Base-by-base conservation (phyloP, 2,113 vertebrate species). In the Laterallus jamaicensis region DNA sequence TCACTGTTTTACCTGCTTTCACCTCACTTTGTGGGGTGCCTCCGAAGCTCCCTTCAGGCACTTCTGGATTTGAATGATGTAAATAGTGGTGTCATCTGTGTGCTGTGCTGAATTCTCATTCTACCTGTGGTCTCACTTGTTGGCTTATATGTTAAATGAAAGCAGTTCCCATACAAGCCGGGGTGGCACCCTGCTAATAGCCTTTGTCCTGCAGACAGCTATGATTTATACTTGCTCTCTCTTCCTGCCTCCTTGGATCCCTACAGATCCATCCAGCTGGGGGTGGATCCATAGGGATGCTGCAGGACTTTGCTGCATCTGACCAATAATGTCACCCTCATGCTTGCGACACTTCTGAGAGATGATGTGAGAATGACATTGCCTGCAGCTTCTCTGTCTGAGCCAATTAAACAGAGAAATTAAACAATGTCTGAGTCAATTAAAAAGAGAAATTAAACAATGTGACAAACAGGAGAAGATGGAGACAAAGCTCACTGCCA, bases 391-490 rank as follows among this genome's bases (percentile, higher is more conserved):
- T 88, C 88, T 93, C 95, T 95, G 92, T 90, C 95, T 91, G 88
- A 95, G 77, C 88, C 91, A 96, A 95, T 96, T 96, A 94, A 92
- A 84, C 92, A 82, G 73, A 92, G 95, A 94, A 97, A 95, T 97
- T 95, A 95, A 97, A 95, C 93, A 94, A 88, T 37, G 88, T 86
- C 92, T 82, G 91, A 96, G 62, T 82, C 95, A 94, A 93, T 96
- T 95, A 94, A 91, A 89, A 86, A 93, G 91, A 97, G 78, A 95
- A 96, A 96, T 94, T 86, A 93, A 90, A 94, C 81, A 85, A 79
- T 85, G 70, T 79, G 88, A 76, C 85, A 89, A 95, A 84, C 50
- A 85, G 67, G 50, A 90, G 88, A 62, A n/a, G 60, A 22, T 7
- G 73, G 82, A 95, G 86, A 54, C 54, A 68, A 52, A 79, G 80